Evolutionary conservation across 2,113 vertebrate genomes (phyloP), one percentile per base, ranked within the genome.

Genomic region (Capreolus pygargus): DNA sequence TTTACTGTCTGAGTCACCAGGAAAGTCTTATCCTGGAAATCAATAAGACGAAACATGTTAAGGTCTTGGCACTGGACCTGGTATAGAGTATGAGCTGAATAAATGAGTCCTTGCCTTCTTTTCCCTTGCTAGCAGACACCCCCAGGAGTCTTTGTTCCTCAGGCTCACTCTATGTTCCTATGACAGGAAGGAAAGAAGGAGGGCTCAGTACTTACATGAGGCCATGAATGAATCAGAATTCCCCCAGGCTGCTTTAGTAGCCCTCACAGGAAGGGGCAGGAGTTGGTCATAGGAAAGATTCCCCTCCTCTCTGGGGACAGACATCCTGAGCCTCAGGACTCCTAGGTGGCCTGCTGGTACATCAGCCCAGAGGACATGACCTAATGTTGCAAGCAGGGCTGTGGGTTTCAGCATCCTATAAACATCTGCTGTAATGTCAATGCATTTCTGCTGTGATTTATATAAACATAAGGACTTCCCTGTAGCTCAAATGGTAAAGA

Each of bases 1-100:
- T 61, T 33, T 61, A 16, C 30, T 6, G 0, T 7, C 60, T 61
- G 27, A 30, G 27, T 14, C 6, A 61, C 28, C 28, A 0, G 3
- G 28, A 1, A 33, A 61, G 60, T 1, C 45, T 30, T 27, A 33
- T 30, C 3, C 60, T 61, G 14, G 3, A 33, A 3, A 33, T 61
- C 28, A 33, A 33, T 61, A 16, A 61, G 60, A 33, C 16, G 60
- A 61, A 61, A 33, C 60, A 61, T 16, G 60, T 61, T 33, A 16
- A 33, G 6, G 28, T 6, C 60, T 61, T 61, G 30, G 13, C 14
- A 61, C 60, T 61, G 28, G 6, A 3, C 60, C 30, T 61, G 6
- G 28, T 61, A 61, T 16, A 30, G 6, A 61, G 60, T 15, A 15
- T 54, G 5, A 17, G 52, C 52, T 61, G 14, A 61, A 17, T 33